Evolutionary conservation across 2,113 vertebrate genomes (phyloP).

Genomic region (Cairina moschata): DNA sequence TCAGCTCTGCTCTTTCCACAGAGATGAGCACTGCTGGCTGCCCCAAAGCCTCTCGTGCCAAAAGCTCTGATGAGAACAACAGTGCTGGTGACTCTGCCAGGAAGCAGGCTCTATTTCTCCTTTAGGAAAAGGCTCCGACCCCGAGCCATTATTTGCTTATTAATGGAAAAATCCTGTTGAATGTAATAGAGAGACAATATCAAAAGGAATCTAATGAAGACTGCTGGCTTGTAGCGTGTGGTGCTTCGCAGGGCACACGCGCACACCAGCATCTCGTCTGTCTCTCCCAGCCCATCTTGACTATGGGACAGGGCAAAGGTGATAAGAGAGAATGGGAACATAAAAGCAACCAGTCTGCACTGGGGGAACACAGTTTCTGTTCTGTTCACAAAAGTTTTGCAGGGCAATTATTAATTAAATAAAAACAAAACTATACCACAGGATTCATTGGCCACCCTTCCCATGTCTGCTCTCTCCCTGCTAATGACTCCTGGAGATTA

Average conservation of each 20-base stretch:
- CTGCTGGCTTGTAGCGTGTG: background rate
- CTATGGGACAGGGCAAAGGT: rapidly evolving
- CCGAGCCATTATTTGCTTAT: background rate
- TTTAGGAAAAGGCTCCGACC: background rate
- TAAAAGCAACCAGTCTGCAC: background rate
- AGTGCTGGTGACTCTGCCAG: background rate
- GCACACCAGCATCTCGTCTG: background rate
- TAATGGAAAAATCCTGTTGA: constrained; percentile 56
- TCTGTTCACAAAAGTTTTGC: background rate
- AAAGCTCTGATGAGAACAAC: background rate
- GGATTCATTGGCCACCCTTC: background rate
- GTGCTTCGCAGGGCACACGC: background rate
- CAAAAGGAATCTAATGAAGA: background rate
- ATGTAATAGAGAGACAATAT: background rate
- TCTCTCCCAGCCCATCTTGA: background rate
- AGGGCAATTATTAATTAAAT: background rate
- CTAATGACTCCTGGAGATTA: background rate
- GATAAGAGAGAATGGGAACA: background rate
- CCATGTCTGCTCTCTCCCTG: background rate
- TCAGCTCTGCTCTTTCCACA: background rate
- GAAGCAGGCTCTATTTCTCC: background rate
- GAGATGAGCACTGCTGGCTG: background rate
- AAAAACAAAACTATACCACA: background rate
- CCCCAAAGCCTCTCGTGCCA: background rate
- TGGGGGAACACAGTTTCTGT: background rate